Evolutionary conservation across 2,797 vertebrate species (phyloP), one percentile per base, ranked within the genome.

Genomic region (Sebastes paucispinis): DNA sequence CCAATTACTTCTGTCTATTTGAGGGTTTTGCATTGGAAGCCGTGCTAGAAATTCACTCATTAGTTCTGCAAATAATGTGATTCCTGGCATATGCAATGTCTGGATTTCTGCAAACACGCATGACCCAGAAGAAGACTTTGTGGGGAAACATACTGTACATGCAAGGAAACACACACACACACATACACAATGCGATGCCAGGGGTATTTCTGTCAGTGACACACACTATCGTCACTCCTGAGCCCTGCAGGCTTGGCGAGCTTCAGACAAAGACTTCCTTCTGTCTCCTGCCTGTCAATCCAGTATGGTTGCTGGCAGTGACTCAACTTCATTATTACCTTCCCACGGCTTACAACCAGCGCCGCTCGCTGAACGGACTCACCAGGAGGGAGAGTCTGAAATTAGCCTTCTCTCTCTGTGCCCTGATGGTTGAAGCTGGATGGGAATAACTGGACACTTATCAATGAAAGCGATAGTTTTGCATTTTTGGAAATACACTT

Each of bases 301-400:
- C 90, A 89, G 83, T 76, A 86, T 79, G 83, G 87, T 25, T 64
- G 70, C 57, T 93, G 92, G 93, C 93, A 88, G 69, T 3, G 62
- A 50, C 79, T 91, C 90, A 85, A 81, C 82, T 93, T 88, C 87
- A 85, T 94, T 92, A 94, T 93, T 93, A 89, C 85, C 87, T 93
- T 93, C 92, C 91, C 93, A 88, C 81, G 85, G 88, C 80, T 88
- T 88, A 65, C 80, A 84, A 81, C 66, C 36, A 69, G 73, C 63
- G 16, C 39, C 11, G 5, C 83, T 75, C 3, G 9, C 77, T 64
- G 66, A 80, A 80, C 74, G 87, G 88, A 89, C 77, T 91, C 83
- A 25, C 82, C 32, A 81, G 52, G 67, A 81, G 54, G 72, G 64
- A 80, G 74, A 70, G 79, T 73, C 70, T 69, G 77, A 80, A 86